Percentiles rank a stretch among this genome's conserved stretches.
Evolutionary conservation across 2,113 vertebrate genomes (phyloP).

Genomic region (Menura novaehollandiae): DNA sequence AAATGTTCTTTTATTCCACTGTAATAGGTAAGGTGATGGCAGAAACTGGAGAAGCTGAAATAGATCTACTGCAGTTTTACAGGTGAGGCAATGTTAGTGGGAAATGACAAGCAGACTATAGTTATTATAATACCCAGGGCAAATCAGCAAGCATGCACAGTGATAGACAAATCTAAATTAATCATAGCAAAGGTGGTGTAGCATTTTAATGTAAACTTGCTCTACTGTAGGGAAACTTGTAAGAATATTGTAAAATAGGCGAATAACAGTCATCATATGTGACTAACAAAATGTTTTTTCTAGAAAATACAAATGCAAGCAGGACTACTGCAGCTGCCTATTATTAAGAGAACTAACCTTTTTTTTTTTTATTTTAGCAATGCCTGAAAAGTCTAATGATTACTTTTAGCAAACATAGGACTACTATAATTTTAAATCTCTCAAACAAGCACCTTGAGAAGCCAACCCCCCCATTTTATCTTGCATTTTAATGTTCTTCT

Average conservation of each 20-base stretch:
- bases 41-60: constrained; percentile 46
- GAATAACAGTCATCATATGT: not conserved
- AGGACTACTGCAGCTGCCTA: constrained; percentile 8
- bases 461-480: not conserved
- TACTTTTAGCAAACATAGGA: constrained; percentile 32
- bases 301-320: constrained; percentile 11
- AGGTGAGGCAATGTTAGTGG: constrained; percentile 61
- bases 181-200: constrained; percentile 52
- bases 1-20: constrained; percentile 59
- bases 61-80: constrained; percentile 63
- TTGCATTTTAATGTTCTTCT: constrained; percentile 2
- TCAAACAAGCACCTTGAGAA: not conserved
- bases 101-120: constrained; percentile 69
- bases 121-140: constrained; percentile 75
- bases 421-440: not conserved
- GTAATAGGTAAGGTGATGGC: constrained; percentile 44
- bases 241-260: constrained; percentile 19
- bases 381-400: constrained; percentile 36
- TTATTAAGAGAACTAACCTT: not conserved
- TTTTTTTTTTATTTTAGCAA: constrained; percentile 29
- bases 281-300: constrained; percentile 29
- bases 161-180: constrained; percentile 78
- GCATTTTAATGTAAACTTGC: constrained; percentile 73
- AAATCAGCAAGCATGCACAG: constrained; percentile 67
- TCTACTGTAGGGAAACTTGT: constrained; percentile 32